Conservation (phyloP, 2,888 invertebrate genomes). For the Xanthia icteritia region DNA sequence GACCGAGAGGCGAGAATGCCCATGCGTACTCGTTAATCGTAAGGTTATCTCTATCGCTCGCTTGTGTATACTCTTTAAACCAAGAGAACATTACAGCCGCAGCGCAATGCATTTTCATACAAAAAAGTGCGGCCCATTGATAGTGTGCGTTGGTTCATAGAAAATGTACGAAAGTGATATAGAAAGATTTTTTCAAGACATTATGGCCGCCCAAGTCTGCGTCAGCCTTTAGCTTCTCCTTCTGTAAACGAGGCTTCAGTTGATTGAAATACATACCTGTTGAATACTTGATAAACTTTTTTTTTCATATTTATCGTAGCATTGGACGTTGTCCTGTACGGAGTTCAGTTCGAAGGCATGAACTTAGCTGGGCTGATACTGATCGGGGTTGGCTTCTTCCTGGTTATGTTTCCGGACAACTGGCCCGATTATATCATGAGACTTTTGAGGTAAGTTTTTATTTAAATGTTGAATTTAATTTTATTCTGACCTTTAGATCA, state of each 20-base stretch:
- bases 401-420: slow-evolving; percentile 98
- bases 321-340: slow-evolving; percentile 95
- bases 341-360: slow-evolving; percentile 97
- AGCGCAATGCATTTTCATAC: too few species aligned
- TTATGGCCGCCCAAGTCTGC: too few species aligned
- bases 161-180: too few species aligned
- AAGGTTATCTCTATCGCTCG: neutral
- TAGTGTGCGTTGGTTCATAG: too few species aligned
- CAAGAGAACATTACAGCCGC: too few species aligned
- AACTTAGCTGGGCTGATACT: slow-evolving; percentile 98
- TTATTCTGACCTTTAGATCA: neutral
- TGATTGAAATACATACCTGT: neutral
- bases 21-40: too few species aligned
- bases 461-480: neutral
- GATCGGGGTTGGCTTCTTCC: slow-evolving; percentile 97
- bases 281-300: neutral
- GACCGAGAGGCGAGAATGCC: too few species aligned
- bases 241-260: neutral
- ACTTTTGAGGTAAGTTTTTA: slow-evolving; percentile 93
- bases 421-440: slow-evolving; percentile 98
- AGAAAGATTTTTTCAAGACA: too few species aligned
- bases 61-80: neutral
- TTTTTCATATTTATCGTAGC: slow-evolving; percentile 89
- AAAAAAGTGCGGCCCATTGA: too few species aligned
- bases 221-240: too few species aligned